Base-by-base conservation (phyloP, 2,797 vertebrate species). In the Paguma larvata region DNA sequence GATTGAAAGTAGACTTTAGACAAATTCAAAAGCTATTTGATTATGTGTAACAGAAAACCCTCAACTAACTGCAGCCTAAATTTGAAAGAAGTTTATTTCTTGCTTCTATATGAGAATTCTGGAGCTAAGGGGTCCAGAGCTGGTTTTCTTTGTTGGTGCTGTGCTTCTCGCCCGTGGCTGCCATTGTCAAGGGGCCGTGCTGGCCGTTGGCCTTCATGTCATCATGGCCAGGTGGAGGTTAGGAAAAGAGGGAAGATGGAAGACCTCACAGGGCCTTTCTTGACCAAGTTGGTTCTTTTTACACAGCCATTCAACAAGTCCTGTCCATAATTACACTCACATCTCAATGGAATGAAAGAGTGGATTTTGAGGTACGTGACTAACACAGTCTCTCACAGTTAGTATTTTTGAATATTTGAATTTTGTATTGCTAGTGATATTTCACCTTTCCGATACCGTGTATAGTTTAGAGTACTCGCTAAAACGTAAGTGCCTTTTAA, bases 401-500 rank as follows among this genome's bases (percentile, higher is more conserved):
- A 82, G 11, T 79, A 5, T 75, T 92, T 68, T 89, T 89, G 75
- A 88, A 16, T 80, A 65, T 96, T 91, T 92, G 72, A 56, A 79
- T 85, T 95, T 62, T 84, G 8, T 88, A 56, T 87, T 63, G 73
- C 25, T 92, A 13, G 62, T 88, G 88, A 90, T 92, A 77, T 65
- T 87, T 95, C 53, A 89, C 21, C 86, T 70, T 95, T 85, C 62
- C 70, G 93, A 23, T 92, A 41, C 48, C 93, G 93, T 90, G 19
- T 95, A 88, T 97, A 94, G 97, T 96, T 97, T 96, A 97, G 83
- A 87, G 63, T 95, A 56, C 82, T 83, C 41, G 44, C 91, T 97
- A 85, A 95, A 96, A 87, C 53, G 53, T 93, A 84, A 94, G 75
- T 88, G 94, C 84, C 90, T 94, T 96, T 94, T 90, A 94, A 92